These are phyloP conservation scores for Paracanthobrama guichenoti DNA, from an alignment of 2,113 vertebrate species.

Conservation along the genomic window DNA sequence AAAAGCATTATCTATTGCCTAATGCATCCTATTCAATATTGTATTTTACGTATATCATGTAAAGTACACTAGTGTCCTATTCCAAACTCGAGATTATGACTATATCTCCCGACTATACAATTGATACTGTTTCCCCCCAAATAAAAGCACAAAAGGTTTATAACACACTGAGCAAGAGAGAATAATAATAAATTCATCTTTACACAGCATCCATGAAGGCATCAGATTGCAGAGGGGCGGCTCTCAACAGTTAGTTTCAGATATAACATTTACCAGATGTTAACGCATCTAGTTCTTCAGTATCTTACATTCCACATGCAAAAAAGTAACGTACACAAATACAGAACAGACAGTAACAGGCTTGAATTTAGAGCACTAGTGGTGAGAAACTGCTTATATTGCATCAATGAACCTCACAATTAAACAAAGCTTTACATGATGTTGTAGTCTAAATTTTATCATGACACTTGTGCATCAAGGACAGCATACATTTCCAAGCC, in stretches of 20 bases:
- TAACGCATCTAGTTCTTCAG: not conserved
- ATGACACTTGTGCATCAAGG: not conserved
- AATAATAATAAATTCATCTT: not conserved
- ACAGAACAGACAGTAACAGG: slow-evolving; percentile 9
- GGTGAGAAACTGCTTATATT: not conserved
- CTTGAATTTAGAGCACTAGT: not conserved
- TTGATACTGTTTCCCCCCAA: not conserved
- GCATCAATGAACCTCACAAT: not conserved
- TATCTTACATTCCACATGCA: slow-evolving; percentile 23
- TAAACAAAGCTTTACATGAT: slow-evolving; percentile 3
- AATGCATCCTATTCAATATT: too few relatives aligned
- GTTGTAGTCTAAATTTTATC: not conserved
- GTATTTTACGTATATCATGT: not conserved
- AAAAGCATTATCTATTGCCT: too few relatives aligned
- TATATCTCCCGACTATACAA: not conserved
- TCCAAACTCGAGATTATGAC: not conserved
- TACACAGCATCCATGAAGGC: not conserved
- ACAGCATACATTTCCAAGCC: not conserved
- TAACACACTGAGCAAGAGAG: not conserved
- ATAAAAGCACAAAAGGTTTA: not conserved
- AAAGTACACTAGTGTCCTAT: not conserved
- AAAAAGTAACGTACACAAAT: slow-evolving; percentile 6
- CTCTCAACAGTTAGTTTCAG: not conserved
- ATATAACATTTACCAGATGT: slow-evolving; percentile 3
- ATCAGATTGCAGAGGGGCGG: not conserved